Evolutionary conservation across 2,888 invertebrate species (phyloP), one percentile per base, ranked within the genome.

Genomic region (Agrochola macilenta): DNA sequence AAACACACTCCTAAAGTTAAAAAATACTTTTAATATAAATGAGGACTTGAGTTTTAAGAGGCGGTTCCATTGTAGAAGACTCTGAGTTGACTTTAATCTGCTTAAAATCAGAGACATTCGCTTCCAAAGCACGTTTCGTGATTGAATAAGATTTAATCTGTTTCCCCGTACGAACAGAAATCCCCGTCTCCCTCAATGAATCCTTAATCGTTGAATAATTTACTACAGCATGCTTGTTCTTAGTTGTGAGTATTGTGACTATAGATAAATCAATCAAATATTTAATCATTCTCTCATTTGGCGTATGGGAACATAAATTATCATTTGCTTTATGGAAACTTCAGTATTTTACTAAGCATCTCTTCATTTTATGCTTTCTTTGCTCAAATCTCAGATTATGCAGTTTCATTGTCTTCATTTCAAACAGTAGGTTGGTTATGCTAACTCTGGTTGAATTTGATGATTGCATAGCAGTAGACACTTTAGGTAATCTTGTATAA

Each of bases 131-230:
- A 96, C 96, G 96, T 96, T 93, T 92, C 89, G 83, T 89, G 92
- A 92, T 93, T 95, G 94, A 94, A 95, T 94, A 89, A 93, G 94
- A 94, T 95, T 95, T 94, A 96, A 96, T 96, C 95, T 94, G 93
- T 94, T 93, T 91, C 92, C 91, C 92, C 91, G 92, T 93, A 91
- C 90, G 87, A 91, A 92, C 93, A 93, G 90, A 91, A 93, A 92
- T 92, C 91, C 91, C 88, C 85, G 89, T 87, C 91, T 91, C 87
- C 79, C 88, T 91, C 90, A 91, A 90, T 90, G 91, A 92, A 92
- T 93, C 91, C 90, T 91, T 94, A 94, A 95, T 95, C 93, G 93
- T 92, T 95, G 93, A 94, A 95, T 95, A 95, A 95, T 94, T 94
- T 93, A 94, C 91, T 93, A 86, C 81, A 89, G 90, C 91, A 91